Conservation (phyloP, 2,888 invertebrate species). For the Syritta pipiens region DNA sequence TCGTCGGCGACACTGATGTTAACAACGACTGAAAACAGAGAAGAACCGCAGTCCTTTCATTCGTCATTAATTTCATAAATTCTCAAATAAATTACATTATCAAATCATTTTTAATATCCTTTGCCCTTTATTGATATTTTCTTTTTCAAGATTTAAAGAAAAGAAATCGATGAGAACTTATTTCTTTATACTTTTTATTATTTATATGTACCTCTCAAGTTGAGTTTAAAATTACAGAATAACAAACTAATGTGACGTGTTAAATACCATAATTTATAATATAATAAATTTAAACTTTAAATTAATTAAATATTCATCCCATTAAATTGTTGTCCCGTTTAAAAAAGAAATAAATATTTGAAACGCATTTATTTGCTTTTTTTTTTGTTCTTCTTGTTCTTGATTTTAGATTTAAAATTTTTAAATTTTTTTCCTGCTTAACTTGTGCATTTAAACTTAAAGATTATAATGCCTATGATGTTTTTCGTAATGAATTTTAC, state of each 20-base stretch:
- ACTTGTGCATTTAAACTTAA: conserved; percentile 58
- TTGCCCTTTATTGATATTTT: too few species aligned
- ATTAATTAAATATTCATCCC: too few species aligned
- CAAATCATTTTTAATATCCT: too few species aligned
- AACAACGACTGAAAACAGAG: too few species aligned
- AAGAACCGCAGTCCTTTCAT: too few species aligned
- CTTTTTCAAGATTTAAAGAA: too few species aligned
- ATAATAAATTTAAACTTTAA: conserved; percentile 48
- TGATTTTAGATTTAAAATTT: too few species aligned
- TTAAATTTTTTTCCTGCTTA: too few species aligned
- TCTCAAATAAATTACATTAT: too few species aligned
- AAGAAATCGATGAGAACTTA: not conserved
- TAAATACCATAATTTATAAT: conserved; percentile 49
- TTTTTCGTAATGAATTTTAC: conserved; percentile 8
- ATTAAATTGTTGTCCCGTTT: too few species aligned
- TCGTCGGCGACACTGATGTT: too few species aligned
- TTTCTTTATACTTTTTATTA: conserved; percentile 48
- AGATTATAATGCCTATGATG: conserved; percentile 50
- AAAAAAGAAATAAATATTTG: not conserved
- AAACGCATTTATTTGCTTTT: conserved; percentile 12
- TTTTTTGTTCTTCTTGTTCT: conserved; percentile 3
- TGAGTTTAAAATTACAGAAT: conserved; percentile 60
- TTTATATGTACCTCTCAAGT: conserved; percentile 48
- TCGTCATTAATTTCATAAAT: too few species aligned
- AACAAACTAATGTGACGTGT: conserved; percentile 62